phyloP scores from a whole-genome alignment of 1,140 invertebrate species.

The Ephestia elutella region DNA sequence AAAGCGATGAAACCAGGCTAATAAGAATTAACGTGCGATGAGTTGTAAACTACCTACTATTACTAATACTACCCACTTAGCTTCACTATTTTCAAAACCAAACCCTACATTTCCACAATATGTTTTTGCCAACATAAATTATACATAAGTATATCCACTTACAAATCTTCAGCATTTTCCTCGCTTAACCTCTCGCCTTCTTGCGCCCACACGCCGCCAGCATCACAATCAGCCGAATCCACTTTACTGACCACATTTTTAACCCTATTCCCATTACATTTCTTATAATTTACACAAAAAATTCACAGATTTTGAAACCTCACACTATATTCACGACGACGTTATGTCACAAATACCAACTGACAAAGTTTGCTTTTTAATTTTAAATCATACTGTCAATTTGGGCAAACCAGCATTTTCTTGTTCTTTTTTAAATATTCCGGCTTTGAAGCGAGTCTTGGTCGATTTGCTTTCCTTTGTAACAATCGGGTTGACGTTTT shows the following conservation, averaged over 20 bases:
- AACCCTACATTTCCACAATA: no score
- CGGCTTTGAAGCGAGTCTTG: background rate
- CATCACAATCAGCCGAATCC: conserved; percentile 56
- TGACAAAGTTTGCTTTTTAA: conserved; percentile 1
- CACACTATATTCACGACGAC: background rate
- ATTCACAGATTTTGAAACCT: background rate
- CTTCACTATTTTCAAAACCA: no score
- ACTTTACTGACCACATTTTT: conserved; percentile 60
- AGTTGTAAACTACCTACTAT: no score
- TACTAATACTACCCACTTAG: no score
- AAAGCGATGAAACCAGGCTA: no score
- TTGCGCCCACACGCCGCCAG: conserved; percentile 62
- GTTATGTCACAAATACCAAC: background rate
- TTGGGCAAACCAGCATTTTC: background rate
- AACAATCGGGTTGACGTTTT: conserved; percentile 8
- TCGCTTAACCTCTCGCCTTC: conserved; percentile 68
- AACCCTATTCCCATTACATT: conserved; percentile 36
- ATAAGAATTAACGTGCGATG: no score
- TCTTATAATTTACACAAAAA: conserved; percentile 17
- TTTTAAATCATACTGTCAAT: conserved; percentile 3
- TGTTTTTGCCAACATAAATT: background rate
- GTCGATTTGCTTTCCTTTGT: conserved; percentile 1
- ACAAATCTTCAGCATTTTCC: conserved; percentile 63
- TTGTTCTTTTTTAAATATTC: conserved; percentile 5
- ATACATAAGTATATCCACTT: conserved; percentile 17